phyloP scores from a whole-genome alignment of 2,797 vertebrate genomes.

The Sebastiscus tertius region DNA sequence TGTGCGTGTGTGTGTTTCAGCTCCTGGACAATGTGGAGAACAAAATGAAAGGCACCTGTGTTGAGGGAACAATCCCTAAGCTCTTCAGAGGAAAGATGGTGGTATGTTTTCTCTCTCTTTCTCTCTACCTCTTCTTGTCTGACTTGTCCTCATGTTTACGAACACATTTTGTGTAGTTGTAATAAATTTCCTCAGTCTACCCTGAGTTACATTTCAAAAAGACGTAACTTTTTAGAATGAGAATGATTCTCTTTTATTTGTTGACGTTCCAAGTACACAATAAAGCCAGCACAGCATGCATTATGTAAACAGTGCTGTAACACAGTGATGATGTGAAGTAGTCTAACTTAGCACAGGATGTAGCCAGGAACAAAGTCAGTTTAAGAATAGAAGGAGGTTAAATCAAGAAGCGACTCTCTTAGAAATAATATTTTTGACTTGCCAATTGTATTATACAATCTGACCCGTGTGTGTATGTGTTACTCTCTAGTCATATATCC shows the following conservation, averaged over 20 bases:
- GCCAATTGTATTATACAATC: not conserved
- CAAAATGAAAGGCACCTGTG: slow-evolving; percentile 99
- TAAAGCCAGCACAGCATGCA: not conserved
- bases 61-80: slow-evolving; percentile 99
- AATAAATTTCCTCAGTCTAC: not conserved
- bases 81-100: slow-evolving; percentile 99
- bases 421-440: slow-evolving; percentile 18
- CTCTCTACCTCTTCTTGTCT: not conserved
- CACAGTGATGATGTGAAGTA: not conserved
- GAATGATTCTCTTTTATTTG: not conserved
- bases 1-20: slow-evolving; percentile 76
- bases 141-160: not conserved
- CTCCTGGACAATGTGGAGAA: slow-evolving; percentile 99
- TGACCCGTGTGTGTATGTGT: slow-evolving; percentile 21
- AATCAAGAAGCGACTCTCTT: slow-evolving; percentile 20
- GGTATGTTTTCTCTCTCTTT: slow-evolving; percentile 82
- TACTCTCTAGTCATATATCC: slow-evolving; percentile 93
- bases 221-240: not conserved
- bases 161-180: not conserved
- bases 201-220: not conserved
- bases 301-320: not conserved
- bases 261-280: not conserved
- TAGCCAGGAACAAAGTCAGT: slow-evolving; percentile 4
- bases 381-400: slow-evolving; percentile 44
- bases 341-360: slow-evolving; percentile 5